These are phyloP conservation scores for Hylia prasina DNA, from an alignment of 2,113 vertebrate species.

Conservation along the genomic window DNA sequence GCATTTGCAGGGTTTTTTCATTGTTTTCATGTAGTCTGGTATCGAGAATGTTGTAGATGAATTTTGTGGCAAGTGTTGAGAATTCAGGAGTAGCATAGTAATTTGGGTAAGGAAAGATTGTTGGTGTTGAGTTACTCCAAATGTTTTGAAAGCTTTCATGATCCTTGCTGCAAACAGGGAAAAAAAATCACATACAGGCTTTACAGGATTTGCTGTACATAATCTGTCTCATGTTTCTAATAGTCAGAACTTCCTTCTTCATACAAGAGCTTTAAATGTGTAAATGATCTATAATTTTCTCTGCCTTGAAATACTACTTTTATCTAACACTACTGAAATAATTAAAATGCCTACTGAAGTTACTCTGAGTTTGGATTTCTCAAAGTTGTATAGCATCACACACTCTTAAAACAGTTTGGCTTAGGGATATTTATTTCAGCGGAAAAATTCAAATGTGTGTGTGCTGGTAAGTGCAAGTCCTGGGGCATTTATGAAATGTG, in stretches of 20 bases:
- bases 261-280: neutral
- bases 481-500: neutral
- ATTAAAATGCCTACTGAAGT: neutral
- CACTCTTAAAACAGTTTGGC: neutral
- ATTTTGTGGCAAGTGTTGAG: neutral
- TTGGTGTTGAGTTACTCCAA: slow-evolving; percentile 37
- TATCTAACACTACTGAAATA: neutral
- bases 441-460: neutral
- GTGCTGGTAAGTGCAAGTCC: neutral
- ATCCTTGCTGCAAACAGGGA: neutral
- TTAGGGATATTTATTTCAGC: neutral
- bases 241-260: neutral
- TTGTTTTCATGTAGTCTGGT: neutral
- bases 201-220: neutral
- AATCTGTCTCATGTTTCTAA: neutral
- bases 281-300: neutral
- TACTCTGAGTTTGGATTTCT: neutral
- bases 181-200: neutral
- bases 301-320: neutral
- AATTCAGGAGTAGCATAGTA: neutral
- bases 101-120: slow-evolving; percentile 23
- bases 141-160: slow-evolving; percentile 54
- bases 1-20: neutral
- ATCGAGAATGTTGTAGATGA: neutral
- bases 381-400: neutral